A percentile compares a stretch with the other conserved stretches of the same genome.
Conservation (phyloP, 2,797 vertebrate species). For the Channallabes apus region DNA sequence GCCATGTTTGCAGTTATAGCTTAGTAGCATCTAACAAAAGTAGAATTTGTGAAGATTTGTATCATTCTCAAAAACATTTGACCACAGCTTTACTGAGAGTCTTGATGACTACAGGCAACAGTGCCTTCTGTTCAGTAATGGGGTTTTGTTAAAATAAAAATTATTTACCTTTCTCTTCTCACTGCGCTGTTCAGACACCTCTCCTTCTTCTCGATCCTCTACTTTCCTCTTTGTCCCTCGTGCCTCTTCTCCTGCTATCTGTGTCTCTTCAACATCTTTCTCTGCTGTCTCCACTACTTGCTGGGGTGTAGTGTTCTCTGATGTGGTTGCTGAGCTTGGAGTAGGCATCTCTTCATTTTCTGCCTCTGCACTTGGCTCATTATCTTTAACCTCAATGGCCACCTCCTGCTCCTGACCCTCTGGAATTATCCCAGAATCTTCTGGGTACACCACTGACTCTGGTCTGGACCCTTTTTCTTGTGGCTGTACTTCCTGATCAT, state of each 20-base stretch:
- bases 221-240: slow-evolving; percentile 75
- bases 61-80: too few relatives aligned
- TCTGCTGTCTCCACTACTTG: slow-evolving; percentile 6
- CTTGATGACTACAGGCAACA: background rate
- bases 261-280: background rate
- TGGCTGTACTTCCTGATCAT: slow-evolving; percentile 39
- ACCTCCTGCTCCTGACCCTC: slow-evolving; percentile 52
- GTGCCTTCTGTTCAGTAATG: background rate
- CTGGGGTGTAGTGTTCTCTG: slow-evolving; percentile 32
- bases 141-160: background rate
- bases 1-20: too few relatives aligned
- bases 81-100: background rate
- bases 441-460: slow-evolving; percentile 42
- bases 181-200: slow-evolving; percentile 52
- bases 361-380: slow-evolving; percentile 30
- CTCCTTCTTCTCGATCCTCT: slow-evolving; percentile 57
- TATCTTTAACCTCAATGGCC: slow-evolving; percentile 46
- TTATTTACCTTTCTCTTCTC: slow-evolving; percentile 76
- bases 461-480: slow-evolving; percentile 54
- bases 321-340: slow-evolving; percentile 20
- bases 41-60: too few relatives aligned
- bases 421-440: slow-evolving; percentile 43
- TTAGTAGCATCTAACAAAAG: too few relatives aligned
- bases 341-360: slow-evolving; percentile 48
- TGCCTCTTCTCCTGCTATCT: slow-evolving; percentile 50